Evolutionary conservation across 2,113 vertebrate genomes (phyloP).

Genomic region (Gallinago undulata): DNA sequence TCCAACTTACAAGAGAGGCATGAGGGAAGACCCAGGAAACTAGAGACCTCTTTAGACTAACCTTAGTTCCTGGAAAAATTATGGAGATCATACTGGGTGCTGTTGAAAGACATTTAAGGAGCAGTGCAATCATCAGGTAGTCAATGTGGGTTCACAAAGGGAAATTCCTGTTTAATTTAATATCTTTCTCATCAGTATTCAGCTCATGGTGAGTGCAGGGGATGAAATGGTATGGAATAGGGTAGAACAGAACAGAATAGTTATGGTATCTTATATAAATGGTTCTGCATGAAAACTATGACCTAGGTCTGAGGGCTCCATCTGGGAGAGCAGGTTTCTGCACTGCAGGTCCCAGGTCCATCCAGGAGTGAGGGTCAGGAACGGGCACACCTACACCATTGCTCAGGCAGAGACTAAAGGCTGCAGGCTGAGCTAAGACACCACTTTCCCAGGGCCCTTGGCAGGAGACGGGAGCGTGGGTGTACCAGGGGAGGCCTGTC

Average conservation of each 20-base stretch:
- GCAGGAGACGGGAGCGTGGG: neutral
- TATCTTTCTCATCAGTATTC: neutral
- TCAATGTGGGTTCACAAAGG: neutral
- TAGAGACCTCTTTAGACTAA: neutral
- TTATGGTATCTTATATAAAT: neutral
- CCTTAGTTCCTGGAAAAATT: neutral
- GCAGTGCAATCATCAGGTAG: neutral
- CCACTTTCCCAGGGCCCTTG: neutral
- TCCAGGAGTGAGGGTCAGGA: neutral
- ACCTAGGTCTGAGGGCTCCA: neutral
- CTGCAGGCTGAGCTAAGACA: neutral
- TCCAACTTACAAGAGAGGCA: neutral
- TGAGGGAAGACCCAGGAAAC: neutral
- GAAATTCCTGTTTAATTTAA: neutral
- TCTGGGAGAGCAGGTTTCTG: neutral
- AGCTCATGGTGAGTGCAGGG: neutral
- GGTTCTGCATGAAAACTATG: neutral
- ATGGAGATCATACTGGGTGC: neutral
- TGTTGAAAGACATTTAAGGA: neutral
- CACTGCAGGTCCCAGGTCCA: neutral
- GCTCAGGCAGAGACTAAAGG: neutral
- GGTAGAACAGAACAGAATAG: neutral
- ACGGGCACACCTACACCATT: accelerated
- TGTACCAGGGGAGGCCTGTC: neutral
- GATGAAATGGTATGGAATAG: neutral